A percentile compares a stretch with the other conserved stretches of the same genome.
These are phyloP conservation scores for Bombyx mandarina DNA, from an alignment of 1,140 invertebrate genomes.

Conservation along the genomic window DNA sequence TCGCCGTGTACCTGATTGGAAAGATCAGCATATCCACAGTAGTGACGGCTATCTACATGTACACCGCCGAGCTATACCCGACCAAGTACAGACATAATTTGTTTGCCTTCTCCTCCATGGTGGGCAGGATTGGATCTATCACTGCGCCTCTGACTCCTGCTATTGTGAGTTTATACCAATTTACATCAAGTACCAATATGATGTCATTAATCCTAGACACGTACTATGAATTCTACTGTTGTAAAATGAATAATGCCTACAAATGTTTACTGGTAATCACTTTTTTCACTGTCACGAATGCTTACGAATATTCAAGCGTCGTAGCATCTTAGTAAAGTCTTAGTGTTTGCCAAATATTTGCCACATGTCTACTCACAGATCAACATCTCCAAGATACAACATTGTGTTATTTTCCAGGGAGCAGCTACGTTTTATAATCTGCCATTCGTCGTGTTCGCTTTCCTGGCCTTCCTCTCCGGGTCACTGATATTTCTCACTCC, in stretches of 20 bases:
- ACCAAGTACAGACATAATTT: slow-evolving; percentile 77
- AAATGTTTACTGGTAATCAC: too few relatives aligned
- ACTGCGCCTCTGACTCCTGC: slow-evolving; percentile 75
- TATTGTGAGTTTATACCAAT: slow-evolving; percentile 32
- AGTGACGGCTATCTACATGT: slow-evolving; percentile 77
- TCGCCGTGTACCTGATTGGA: slow-evolving; percentile 75
- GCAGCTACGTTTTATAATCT: slow-evolving; percentile 11
- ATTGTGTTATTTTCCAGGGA: slow-evolving; percentile 4
- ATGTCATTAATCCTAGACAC: too few relatives aligned
- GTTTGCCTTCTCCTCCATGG: slow-evolving; percentile 79
- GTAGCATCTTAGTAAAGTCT: too few relatives aligned
- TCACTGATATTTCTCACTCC: slow-evolving; percentile 73
- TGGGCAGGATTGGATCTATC: slow-evolving; percentile 81
- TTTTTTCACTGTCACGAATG: too few relatives aligned
- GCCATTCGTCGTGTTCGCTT: slow-evolving; percentile 10
- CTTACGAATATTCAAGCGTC: too few relatives aligned
- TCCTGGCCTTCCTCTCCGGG: slow-evolving; percentile 9
- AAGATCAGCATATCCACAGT: slow-evolving; percentile 80
- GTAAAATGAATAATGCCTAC: background rate
- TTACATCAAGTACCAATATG: too few relatives aligned
- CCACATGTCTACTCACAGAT: too few relatives aligned
- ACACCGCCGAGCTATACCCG: slow-evolving; percentile 80
- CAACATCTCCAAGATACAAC: too few relatives aligned
- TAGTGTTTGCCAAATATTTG: too few relatives aligned
- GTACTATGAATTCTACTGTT: background rate